Evolutionary conservation across 2,888 invertebrate species (phyloP).

Genomic region (Perizoma affinitatum): DNA sequence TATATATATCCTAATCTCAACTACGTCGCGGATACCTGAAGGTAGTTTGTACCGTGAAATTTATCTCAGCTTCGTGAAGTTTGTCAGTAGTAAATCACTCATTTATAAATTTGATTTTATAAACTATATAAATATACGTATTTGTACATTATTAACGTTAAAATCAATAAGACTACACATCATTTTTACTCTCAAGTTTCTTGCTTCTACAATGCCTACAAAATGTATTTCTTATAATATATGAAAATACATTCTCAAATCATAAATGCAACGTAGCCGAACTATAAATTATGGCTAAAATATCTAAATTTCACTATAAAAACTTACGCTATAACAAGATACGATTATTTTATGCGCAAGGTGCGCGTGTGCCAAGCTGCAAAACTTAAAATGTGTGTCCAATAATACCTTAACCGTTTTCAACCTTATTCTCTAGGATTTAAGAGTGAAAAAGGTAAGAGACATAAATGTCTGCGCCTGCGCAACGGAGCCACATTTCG

Average conservation of each 20-base stretch:
- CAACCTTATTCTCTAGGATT: background rate
- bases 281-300: conserved; percentile 14
- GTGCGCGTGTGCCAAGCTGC: conserved; percentile 41
- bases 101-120: no score
- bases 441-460: conserved; percentile 15
- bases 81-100: no score
- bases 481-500: conserved; percentile 52
- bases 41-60: no score
- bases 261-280: conserved; percentile 1
- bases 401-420: conserved; percentile 2
- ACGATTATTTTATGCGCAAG: conserved; percentile 42
- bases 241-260: conserved; percentile 2
- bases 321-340: conserved; percentile 27
- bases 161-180: no score
- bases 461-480: conserved; percentile 27
- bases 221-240: background rate
- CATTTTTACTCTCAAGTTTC: no score
- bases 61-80: no score
- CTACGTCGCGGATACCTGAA: no score
- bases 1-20: no score
- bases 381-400: conserved; percentile 24
- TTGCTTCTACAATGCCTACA: no score
- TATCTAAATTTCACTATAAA: conserved; percentile 26
- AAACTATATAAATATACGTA: no score
- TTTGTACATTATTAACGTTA: no score